Base-by-base conservation (phyloP, 35 echinoderm and acorn worm species). In the Patiria miniata region DNA sequence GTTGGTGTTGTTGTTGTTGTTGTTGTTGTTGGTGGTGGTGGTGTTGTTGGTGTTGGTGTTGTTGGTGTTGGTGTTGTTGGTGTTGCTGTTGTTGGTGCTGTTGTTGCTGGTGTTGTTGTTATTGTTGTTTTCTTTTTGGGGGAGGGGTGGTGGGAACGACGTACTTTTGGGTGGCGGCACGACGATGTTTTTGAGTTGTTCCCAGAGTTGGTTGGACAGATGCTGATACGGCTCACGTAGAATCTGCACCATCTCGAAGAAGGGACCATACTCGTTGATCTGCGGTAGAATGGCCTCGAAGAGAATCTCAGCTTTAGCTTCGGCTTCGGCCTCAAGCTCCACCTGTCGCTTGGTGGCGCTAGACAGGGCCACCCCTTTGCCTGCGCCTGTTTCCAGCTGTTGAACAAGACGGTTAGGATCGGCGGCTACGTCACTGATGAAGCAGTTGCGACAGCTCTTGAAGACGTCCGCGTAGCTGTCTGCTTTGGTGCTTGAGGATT, bases 271-370 rank as follows among this genome's bases (percentile, higher is more conserved):
- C 34, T 73, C 65, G 15, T 73, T 73, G 65, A 73, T 34, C 34
- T 73, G 65, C 7, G 65, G 65, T 23, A 73, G 34, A 0, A 73
- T 73, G 65, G 65, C 65, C 7, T 73, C n/a, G 26, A 73, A 73
- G 3, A 73, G 16, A 32, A 73, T 73, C 65, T 73, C 21, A 22
- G 65, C 65, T 23, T 73, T 73, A 0, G 29, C 29, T 7, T 73
- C 65, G 26, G 65, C 65, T 1, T 36, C 26, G 34, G 65, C 14
- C 34, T 36, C 65, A 1, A 36, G 29, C 65, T 73, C 65, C 15
- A 73, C 26, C 29, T 73, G 65, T 7, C 29, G 65, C 65, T 73
- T 73, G 65, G 65, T 73, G 65, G 65, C 65, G 65, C 65, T 73
- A 26, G 65, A 32, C 2, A 73, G 65, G 19, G 7, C 29, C 0